Evolutionary conservation across 1,140 invertebrate genomes (phyloP).

Genomic region (Saxidomus purpurata): DNA sequence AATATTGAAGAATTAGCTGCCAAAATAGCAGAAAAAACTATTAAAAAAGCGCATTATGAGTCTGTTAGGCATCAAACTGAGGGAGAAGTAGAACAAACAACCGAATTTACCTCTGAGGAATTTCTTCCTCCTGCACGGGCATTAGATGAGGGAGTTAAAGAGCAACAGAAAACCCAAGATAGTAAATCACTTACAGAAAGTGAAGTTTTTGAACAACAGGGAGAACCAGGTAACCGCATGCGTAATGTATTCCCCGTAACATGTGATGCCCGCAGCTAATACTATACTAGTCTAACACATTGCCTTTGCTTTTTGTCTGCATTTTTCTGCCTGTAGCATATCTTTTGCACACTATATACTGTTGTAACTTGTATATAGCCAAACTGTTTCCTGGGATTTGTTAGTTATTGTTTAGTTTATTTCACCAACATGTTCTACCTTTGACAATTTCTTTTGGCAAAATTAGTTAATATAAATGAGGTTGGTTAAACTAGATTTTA

Average conservation of each 20-base stretch:
- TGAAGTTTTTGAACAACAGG: too few species aligned
- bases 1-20: slow-evolving; percentile 60
- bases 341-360: neutral
- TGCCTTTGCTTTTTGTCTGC: neutral
- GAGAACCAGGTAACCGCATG: slow-evolving; percentile 63
- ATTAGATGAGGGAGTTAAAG: slow-evolving; percentile 38
- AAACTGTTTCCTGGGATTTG: too few species aligned
- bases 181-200: too few species aligned
- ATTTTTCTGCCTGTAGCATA: neutral
- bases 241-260: neutral
- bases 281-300: neutral
- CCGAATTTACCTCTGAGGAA: slow-evolving; percentile 41
- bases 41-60: slow-evolving; percentile 67
- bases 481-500: too few species aligned
- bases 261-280: neutral
- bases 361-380: neutral
- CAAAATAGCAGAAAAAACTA: slow-evolving; percentile 64
- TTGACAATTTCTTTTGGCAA: too few species aligned
- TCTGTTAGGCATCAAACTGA: slow-evolving; percentile 48
- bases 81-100: slow-evolving; percentile 63
- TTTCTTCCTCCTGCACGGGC: slow-evolving; percentile 38
- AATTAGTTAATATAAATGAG: too few species aligned
- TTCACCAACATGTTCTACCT: too few species aligned
- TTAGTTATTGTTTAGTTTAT: too few species aligned
- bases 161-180: too few species aligned